Evolutionary conservation across 1,140 invertebrate genomes (phyloP).

Genomic region (Drosophila tsacasi): DNA sequence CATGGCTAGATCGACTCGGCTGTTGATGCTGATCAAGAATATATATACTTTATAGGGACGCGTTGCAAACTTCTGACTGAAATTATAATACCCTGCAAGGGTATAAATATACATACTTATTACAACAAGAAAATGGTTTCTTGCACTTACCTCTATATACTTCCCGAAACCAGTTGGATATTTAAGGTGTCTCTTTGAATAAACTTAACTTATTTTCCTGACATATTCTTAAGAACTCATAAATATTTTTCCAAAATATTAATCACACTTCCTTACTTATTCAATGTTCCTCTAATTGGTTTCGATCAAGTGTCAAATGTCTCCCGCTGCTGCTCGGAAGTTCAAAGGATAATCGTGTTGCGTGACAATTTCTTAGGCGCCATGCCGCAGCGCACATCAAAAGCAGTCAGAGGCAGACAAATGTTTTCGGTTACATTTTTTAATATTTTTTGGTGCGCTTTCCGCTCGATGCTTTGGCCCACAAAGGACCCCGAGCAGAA

Average conservation of each 20-base stretch:
- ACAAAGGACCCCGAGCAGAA: conserved; percentile 6
- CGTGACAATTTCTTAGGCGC: conserved; percentile 20
- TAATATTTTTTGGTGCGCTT: conserved; percentile 22
- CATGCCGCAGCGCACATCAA: conserved; percentile 24
- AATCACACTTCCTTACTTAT: background rate
- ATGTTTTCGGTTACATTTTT: conserved; percentile 38
- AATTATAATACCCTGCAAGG: too few relatives aligned
- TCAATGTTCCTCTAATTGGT: background rate
- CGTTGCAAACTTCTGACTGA: too few relatives aligned
- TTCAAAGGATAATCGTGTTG: conserved; percentile 12
- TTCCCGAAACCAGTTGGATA: background rate
- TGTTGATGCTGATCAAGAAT: too few relatives aligned
- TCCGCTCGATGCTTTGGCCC: conserved; percentile 1
- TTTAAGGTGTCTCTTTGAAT: background rate
- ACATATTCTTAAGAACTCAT: background rate
- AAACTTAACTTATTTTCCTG: too few relatives aligned
- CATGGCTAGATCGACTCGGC: too few relatives aligned
- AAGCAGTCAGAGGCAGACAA: conserved; percentile 9
- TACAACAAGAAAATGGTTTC: too few relatives aligned
- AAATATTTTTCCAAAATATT: background rate
- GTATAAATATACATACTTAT: too few relatives aligned
- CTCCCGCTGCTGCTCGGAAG: background rate
- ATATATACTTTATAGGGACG: too few relatives aligned
- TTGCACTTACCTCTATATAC: too few relatives aligned
- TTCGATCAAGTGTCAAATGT: background rate